A percentile compares a stretch with the other conserved stretches of the same genome.
phyloP scores from a whole-genome alignment of 1,140 invertebrate species.

The Anagrus nilaparvatae region DNA sequence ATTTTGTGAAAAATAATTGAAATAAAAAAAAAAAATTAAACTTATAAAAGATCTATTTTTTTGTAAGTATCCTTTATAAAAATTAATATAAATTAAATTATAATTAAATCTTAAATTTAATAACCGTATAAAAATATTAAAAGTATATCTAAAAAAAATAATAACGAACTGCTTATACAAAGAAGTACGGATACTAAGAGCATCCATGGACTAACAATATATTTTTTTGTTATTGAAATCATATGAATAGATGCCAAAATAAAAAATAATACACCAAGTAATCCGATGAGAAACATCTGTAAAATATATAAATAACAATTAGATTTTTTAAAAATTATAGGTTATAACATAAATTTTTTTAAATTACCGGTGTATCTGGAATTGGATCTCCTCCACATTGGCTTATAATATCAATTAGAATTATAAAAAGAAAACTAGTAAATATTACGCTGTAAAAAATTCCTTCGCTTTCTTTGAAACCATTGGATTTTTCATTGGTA shows the following conservation, averaged over 20 bases:
- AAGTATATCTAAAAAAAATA: slow-evolving; percentile 23
- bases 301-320: slow-evolving; percentile 9
- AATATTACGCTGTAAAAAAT: slow-evolving; percentile 19
- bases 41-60: slow-evolving; percentile 3
- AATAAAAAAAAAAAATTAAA: background rate
- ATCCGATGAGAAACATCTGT: slow-evolving; percentile 28
- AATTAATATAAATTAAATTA: slow-evolving; percentile 1
- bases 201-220: slow-evolving; percentile 9
- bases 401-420: slow-evolving; percentile 25
- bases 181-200: slow-evolving; percentile 15
- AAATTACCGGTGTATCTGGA: slow-evolving; percentile 26
- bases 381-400: slow-evolving; percentile 28
- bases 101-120: slow-evolving; percentile 5
- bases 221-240: slow-evolving; percentile 14
- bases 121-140: slow-evolving; percentile 28
- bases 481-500: slow-evolving; percentile 18
- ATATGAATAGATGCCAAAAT: slow-evolving; percentile 16
- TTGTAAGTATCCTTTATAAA: background rate
- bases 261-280: slow-evolving; percentile 20
- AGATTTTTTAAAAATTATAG: background rate
- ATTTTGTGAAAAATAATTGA: background rate
- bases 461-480: slow-evolving; percentile 11
- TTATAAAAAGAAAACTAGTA: slow-evolving; percentile 20
- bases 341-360: background rate
- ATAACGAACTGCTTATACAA: slow-evolving; percentile 12